These are phyloP conservation scores for Cyphomyrus plagiostoma DNA, from an alignment of 2,113 vertebrate genomes.

Conservation along the genomic window DNA sequence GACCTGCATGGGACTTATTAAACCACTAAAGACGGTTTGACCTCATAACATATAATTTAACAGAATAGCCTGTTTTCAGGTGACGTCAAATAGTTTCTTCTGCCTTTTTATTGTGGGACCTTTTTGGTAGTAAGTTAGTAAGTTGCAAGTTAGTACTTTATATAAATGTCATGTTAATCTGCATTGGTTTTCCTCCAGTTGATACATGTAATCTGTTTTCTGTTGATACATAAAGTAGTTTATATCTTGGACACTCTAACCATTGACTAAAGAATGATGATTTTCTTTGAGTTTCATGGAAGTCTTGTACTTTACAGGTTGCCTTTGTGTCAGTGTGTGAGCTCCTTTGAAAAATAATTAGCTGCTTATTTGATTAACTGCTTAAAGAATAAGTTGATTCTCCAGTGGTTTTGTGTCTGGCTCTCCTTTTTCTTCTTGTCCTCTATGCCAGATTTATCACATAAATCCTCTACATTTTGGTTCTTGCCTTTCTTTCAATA, in stretches of 20 bases:
- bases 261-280: background rate
- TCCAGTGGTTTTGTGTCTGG: too few species aligned
- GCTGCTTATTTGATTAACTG: background rate
- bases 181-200: background rate
- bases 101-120: background rate
- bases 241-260: background rate
- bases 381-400: background rate
- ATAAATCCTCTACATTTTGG: background rate
- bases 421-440: too few species aligned
- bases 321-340: background rate
- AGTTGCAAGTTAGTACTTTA: background rate
- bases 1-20: background rate
- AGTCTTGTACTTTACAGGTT: background rate
- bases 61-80: background rate
- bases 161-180: background rate
- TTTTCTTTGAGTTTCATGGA: background rate
- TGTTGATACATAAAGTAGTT: background rate
- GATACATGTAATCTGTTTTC: background rate
- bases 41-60: background rate
- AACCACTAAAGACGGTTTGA: background rate
- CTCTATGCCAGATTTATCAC: background rate
- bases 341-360: background rate
- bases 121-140: background rate
- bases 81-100: background rate
- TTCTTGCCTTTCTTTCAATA: background rate